Evolutionary conservation across 2,888 invertebrate genomes (phyloP).

Genomic region (Sinelater perroti): DNA sequence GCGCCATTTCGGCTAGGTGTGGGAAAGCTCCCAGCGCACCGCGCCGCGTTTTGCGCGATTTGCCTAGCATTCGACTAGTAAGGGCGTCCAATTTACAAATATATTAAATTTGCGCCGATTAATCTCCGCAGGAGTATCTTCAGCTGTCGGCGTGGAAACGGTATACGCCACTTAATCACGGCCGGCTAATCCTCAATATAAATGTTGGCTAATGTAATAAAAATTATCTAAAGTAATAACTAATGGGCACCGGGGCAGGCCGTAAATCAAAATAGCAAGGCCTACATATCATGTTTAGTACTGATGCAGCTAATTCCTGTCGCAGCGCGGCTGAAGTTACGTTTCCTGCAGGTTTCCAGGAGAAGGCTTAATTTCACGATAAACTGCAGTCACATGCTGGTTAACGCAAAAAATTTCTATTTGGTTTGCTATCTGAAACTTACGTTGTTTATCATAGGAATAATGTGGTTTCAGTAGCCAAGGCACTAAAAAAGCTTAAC

Average conservation of each 20-base stretch:
- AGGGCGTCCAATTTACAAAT: constrained; percentile 9
- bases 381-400: too few species aligned
- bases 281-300: constrained; percentile 16
- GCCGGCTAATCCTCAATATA: constrained; percentile 20
- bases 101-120: constrained; percentile 13
- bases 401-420: too few species aligned
- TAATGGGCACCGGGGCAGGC: constrained; percentile 11
- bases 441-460: too few species aligned
- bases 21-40: too few species aligned
- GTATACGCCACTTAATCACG: constrained; percentile 18
- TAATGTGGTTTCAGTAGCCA: too few species aligned
- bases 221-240: constrained; percentile 17
- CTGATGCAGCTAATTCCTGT: not conserved
- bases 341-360: constrained; percentile 10
- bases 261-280: constrained; percentile 20
- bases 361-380: too few species aligned
- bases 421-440: too few species aligned
- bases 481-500: too few species aligned
- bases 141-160: constrained; percentile 13
- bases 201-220: constrained; percentile 21
- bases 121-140: constrained; percentile 17
- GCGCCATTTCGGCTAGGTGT: too few species aligned
- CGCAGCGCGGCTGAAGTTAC: not conserved
- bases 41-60: not conserved
- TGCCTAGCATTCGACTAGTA: not conserved